Conservation (phyloP, 1,140 invertebrate genomes). For the Drosophila orena region DNA sequence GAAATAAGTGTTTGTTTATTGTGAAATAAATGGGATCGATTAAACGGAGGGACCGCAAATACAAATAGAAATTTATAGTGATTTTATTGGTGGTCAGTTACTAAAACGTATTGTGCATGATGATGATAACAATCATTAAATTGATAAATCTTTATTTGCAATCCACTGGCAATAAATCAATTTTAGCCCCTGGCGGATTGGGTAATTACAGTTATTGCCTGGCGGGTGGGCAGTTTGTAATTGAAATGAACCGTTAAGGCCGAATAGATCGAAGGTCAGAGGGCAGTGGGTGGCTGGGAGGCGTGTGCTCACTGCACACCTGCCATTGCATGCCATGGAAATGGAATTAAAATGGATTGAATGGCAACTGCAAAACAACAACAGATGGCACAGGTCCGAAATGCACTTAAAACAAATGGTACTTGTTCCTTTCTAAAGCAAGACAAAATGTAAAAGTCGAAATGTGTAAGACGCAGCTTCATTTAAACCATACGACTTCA, state of each 20-base stretch:
- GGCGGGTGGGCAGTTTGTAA: constrained; percentile 21
- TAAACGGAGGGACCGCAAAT: not conserved
- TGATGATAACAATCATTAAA: too few species aligned
- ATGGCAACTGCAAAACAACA: constrained; percentile 25
- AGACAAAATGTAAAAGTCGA: too few species aligned
- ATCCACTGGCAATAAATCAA: constrained; percentile 5
- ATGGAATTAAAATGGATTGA: constrained; percentile 45
- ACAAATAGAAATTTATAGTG: constrained; percentile 6
- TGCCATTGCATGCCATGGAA: constrained; percentile 37
- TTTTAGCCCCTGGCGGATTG: not conserved
- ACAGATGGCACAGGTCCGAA: constrained; percentile 1
- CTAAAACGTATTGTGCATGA: too few species aligned
- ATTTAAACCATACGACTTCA: too few species aligned
- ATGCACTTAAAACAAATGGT: not conserved
- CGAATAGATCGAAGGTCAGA: not conserved
- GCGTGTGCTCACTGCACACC: constrained; percentile 11
- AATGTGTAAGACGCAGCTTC: too few species aligned
- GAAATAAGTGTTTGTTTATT: constrained; percentile 16
- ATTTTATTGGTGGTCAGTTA: not conserved
- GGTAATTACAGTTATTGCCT: constrained; percentile 27
- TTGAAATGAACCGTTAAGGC: constrained; percentile 32
- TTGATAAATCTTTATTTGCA: not conserved
- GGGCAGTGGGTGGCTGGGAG: constrained; percentile 7
- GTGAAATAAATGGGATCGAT: not conserved
- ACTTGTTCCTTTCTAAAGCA: too few species aligned